phyloP scores from a whole-genome alignment of 2,888 invertebrate genomes.

The Cheilosia impressa region DNA sequence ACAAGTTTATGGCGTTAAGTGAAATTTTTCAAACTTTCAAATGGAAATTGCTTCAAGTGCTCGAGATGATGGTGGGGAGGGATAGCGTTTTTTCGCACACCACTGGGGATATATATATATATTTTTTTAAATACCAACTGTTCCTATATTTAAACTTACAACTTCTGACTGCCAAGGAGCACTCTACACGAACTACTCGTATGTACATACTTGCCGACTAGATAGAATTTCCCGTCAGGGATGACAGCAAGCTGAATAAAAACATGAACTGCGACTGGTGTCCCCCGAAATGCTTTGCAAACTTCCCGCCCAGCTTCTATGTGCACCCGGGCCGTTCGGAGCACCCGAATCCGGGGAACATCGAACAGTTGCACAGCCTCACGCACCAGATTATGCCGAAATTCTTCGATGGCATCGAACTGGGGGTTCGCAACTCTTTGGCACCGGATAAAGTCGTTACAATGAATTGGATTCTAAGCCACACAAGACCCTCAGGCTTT shows the following conservation, averaged over 20 bases:
- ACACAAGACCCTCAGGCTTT: constrained; percentile 81
- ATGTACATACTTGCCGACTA: background rate
- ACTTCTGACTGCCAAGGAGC: no score
- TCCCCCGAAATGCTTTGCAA: constrained; percentile 75
- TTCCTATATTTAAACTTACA: no score
- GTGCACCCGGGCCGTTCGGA: constrained; percentile 77
- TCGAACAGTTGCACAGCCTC: constrained; percentile 81
- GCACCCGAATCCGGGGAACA: constrained; percentile 81
- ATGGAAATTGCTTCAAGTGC: constrained; percentile 14
- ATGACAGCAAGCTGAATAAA: constrained; percentile 23
- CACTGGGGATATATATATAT: no score
- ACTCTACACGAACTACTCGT: no score
- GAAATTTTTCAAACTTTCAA: constrained; percentile 35
- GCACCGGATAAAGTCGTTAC: constrained; percentile 80
- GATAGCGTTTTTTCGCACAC: no score
- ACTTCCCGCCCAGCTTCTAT: constrained; percentile 81
- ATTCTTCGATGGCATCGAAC: constrained; percentile 81
- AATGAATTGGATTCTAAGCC: constrained; percentile 81
- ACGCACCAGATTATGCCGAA: constrained; percentile 82
- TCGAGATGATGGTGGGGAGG: no score
- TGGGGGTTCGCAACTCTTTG: constrained; percentile 80
- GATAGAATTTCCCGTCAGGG: constrained; percentile 17
- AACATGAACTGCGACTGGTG: constrained; percentile 77
- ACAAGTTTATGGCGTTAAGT: constrained; percentile 34
- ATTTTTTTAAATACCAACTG: no score